phyloP scores from a whole-genome alignment of 2,888 invertebrate genomes.

The Lithophane semibrunnea region DNA sequence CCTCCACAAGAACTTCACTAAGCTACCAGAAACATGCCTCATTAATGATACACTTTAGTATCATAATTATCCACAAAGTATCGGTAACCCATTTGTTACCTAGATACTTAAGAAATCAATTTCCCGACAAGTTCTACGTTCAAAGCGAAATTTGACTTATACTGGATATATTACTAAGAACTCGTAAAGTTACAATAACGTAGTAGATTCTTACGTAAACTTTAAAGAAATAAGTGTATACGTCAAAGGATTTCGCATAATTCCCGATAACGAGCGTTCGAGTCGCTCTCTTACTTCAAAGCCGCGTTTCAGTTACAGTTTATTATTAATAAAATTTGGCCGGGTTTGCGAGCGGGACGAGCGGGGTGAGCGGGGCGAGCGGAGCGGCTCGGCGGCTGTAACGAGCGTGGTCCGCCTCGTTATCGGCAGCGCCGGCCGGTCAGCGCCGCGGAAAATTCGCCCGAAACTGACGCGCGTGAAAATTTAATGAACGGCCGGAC shows the following conservation, averaged over 20 bases:
- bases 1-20: conserved; percentile 32
- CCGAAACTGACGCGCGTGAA: conserved; percentile 91
- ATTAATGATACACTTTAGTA: conserved; percentile 50
- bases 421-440: conserved; percentile 85
- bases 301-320: conserved; percentile 89
- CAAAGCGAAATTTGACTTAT: conserved; percentile 67
- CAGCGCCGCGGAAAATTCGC: conserved; percentile 90
- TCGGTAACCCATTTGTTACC: conserved; percentile 64
- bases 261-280: conserved; percentile 88
- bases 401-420: conserved; percentile 84
- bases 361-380: conserved; percentile 61
- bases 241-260: conserved; percentile 89
- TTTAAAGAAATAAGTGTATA: conserved; percentile 79
- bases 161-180: conserved; percentile 65
- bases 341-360: conserved; percentile 73
- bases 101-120: conserved; percentile 66
- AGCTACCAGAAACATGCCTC: conserved; percentile 33
- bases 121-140: conserved; percentile 65
- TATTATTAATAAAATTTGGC: conserved; percentile 90
- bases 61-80: conserved; percentile 62
- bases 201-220: conserved; percentile 72
- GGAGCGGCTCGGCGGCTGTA: conserved; percentile 73
- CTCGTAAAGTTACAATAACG: conserved; percentile 67
- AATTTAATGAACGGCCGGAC: conserved; percentile 91
- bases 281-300: conserved; percentile 88